Base-by-base conservation (phyloP, 2,113 vertebrate species). In the Arothron firmamentum region DNA sequence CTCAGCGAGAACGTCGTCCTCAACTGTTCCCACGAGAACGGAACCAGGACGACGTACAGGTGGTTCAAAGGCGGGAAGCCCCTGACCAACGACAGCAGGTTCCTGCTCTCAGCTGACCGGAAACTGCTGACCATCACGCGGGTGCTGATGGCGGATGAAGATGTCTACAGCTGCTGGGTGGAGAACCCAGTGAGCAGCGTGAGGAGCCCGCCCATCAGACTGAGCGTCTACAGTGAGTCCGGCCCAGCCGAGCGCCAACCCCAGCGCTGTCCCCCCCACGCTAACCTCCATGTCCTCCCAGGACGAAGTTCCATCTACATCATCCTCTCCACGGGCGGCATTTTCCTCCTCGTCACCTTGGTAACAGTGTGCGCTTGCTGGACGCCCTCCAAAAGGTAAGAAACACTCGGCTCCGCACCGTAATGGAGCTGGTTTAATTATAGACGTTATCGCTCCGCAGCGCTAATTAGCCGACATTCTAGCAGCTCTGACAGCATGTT, bases 311-410 rank as follows among this genome's bases (percentile, higher is more conserved):
- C 97, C 6, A 92, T 99, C 42, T 99, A 99, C 60, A 98, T 98
- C 77, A 96, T 99, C 83, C 89, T 99, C n/a, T 95, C 94, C 70
- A 98, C 94, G 0, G 96, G 95, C 0, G 95, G 95, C 42, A 98
- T 99, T 81, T 97, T 99, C 72, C 88, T 99, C 59, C 92, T 99
- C 0, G 92, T 98, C 85, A 95, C 94, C 34, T 83, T 99, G 91
- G 95, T 98, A 78, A 96, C 95, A 0, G 90, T 99, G 47, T 99
- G 97, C 3, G 95, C 97, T 83, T 99, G 97, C 85, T 99, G 97
- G 96, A 98, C 95, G 31, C 96, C 96, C 3, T 93, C 94, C 67
- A 99, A 95, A 77, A 83, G 84, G 86, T 88, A 62, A 47, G 51
- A 51, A 51, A 15, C 45, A 15, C 19, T 3, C 7, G 5, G 0